Base-by-base conservation (phyloP, 2,888 invertebrate genomes). In the Lithophane ornitopus region DNA sequence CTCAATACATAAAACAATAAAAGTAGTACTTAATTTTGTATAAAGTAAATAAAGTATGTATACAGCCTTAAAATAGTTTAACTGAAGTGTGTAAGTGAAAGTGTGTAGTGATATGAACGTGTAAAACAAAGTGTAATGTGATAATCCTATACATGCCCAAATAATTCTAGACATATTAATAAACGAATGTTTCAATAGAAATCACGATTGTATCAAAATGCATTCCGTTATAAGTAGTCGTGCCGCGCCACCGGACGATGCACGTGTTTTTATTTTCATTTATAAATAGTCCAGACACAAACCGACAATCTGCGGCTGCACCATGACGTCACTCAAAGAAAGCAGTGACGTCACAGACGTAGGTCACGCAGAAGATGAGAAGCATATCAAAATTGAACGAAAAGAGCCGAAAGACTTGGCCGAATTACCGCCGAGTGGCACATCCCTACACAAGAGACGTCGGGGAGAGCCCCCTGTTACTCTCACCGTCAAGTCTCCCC, bases 361-460 rank as follows among this genome's bases (percentile, higher is more conserved):
- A 58, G 84, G 76, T 41, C 85, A 87, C 63, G 86, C 85, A 52
- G 90, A 90, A 69, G 90, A 91, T 4, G 88, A 83, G 73, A 80
- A 67, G 84, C 87, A 66, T 81, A 80, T 68, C 39, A 80, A 63
- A 87, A 82, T 74, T 81, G 83, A 82, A 52, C 85, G 86, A 69
- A 92, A 90, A 79, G 92, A 93, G 54, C 76, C 88, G 12, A 95
- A 93, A 90, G 94, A 94, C 16, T 66, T 92, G 76, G 80, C 92
- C 1, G 95, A 96, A 7, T 85, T 95, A n/a, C 95, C 96, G 0
- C 95, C 96, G 0, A 94, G 90, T 77, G 96, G 95, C 0, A 94
- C 95, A 0, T 96, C 96, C 3, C 87, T 97, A 8, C 97, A 97
- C 79, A 95, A 95, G 77, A 91, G 97, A 84, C 91, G 96, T 46